Conservation (phyloP, 1,140 invertebrate genomes). For the Cotesia typhae region DNA sequence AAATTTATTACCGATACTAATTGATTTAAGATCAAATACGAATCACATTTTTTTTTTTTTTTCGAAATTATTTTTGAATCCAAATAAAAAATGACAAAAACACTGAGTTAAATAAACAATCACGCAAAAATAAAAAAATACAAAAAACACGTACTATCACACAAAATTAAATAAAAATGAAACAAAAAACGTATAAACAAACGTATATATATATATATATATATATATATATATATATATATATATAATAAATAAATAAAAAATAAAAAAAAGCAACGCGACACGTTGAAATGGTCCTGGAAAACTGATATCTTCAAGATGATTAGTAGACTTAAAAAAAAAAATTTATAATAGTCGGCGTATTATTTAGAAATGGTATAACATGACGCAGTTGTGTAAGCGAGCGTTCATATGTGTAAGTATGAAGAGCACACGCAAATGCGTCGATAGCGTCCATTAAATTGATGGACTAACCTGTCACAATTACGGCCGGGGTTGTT, state of each 20-base stretch:
- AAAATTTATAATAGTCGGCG: background rate
- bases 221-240: too few relatives aligned
- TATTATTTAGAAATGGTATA: conserved; percentile 5
- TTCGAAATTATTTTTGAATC: too few relatives aligned
- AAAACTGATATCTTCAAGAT: conserved; percentile 21
- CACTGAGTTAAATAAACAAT: too few relatives aligned
- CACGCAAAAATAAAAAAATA: too few relatives aligned
- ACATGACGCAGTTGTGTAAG: conserved; percentile 17
- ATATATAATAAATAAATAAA: conserved; percentile 11
- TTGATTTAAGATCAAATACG: too few relatives aligned
- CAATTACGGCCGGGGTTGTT: conserved; percentile 43
- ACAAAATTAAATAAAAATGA: background rate
- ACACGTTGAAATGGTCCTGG: background rate
- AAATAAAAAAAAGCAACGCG: background rate
- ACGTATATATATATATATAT: conserved; percentile 6
- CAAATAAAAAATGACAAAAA: too few relatives aligned
- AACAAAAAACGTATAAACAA: background rate
- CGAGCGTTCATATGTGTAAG: background rate
- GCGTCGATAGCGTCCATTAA: conserved; percentile 27
- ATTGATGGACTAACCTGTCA: conserved; percentile 52
- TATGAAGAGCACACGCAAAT: conserved; percentile 23
- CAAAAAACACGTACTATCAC: too few relatives aligned
- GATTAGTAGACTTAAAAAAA: conserved; percentile 4
- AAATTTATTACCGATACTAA: too few relatives aligned
- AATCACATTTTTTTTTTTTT: too few relatives aligned